Conservation (phyloP, 2,797 vertebrate species). For the Bradypodion ventrale region DNA sequence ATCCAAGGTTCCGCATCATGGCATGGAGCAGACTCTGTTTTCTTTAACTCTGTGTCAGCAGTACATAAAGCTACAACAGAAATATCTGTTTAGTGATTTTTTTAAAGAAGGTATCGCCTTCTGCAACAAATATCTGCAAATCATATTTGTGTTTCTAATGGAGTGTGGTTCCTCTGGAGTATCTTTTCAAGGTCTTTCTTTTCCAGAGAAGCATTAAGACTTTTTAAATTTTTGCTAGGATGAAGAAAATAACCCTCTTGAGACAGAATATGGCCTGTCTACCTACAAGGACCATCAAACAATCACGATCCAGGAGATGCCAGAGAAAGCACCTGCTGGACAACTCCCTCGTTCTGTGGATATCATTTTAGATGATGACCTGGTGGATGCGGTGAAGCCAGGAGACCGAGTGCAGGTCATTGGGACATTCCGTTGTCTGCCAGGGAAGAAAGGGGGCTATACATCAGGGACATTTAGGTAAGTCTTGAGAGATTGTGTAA, state of each 20-base stretch:
- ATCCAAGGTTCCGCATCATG: too few relatives aligned
- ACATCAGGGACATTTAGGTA: conserved; percentile 96
- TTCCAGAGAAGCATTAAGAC: background rate
- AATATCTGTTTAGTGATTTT: too few relatives aligned
- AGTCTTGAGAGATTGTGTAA: background rate
- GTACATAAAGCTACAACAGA: too few relatives aligned
- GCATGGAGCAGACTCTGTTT: too few relatives aligned
- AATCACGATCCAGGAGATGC: conserved; percentile 98
- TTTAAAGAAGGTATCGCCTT: too few relatives aligned
- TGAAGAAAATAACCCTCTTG: conserved; percentile 96
- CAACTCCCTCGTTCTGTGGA: conserved; percentile 96
- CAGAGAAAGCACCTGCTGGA: conserved; percentile 95
- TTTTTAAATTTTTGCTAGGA: conserved; percentile 75
- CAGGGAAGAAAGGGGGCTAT: conserved; percentile 92
- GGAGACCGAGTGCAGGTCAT: conserved; percentile 93
- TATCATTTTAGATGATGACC: conserved; percentile 92
- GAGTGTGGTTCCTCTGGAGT: too few relatives aligned
- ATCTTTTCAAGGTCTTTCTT: background rate
- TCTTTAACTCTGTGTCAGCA: too few relatives aligned
- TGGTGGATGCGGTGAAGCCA: conserved; percentile 92
- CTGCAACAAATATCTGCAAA: background rate
- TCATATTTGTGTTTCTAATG: background rate
- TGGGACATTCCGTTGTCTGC: conserved; percentile 94
- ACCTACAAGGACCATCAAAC: conserved; percentile 97
- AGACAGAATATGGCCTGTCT: conserved; percentile 94